Evolutionary conservation across 1,140 invertebrate species (phyloP), one percentile per base, ranked within the genome.

Genomic region (Uloborus diversus): DNA sequence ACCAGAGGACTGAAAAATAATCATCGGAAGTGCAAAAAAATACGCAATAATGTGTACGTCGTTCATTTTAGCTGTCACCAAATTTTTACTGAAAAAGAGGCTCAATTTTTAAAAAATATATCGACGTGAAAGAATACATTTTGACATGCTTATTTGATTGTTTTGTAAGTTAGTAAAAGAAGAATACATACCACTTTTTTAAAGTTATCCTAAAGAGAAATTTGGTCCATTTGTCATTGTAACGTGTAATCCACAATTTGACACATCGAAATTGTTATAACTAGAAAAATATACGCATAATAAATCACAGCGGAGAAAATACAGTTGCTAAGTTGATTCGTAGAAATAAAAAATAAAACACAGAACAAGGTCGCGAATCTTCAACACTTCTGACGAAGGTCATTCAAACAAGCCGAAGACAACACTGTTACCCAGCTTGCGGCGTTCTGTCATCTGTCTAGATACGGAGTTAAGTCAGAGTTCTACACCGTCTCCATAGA

Each of bases 191-290:
- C 37, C 37, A 17, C 37, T 32, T 32, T 61, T 17, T 23, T 9
- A 64, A 64, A 64, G 61, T 64, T 64, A 64, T 64, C 61, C 61
- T 35, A 33, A 11, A 25, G 32, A 20, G 33, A 37, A 23, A 13
- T 14, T n/a, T 23, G 33, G 28, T 42, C 37, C 37, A 25, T 23
- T 27, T 13, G 61, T 23, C 17, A 42, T 42, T 17, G 13, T 11
- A 20, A 35, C 32, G 17, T 37, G 42, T 64, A 64, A 64, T 64
- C 61, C 61, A 64, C 57, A 64, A 35, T 64, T 64, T 66, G 64
- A 66, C 64, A 66, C 64, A 66, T 65, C n/a, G 11, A n/a, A 28
- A 66, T 20, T 42, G 37, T 23, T 28, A 9, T 4, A 3, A 11
- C 30, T 11, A 1, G 0, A 17, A n/a, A 20, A 28, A 27, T 35